Base-by-base conservation (phyloP, 1,140 invertebrate species). In the Procambarus clarkii region DNA sequence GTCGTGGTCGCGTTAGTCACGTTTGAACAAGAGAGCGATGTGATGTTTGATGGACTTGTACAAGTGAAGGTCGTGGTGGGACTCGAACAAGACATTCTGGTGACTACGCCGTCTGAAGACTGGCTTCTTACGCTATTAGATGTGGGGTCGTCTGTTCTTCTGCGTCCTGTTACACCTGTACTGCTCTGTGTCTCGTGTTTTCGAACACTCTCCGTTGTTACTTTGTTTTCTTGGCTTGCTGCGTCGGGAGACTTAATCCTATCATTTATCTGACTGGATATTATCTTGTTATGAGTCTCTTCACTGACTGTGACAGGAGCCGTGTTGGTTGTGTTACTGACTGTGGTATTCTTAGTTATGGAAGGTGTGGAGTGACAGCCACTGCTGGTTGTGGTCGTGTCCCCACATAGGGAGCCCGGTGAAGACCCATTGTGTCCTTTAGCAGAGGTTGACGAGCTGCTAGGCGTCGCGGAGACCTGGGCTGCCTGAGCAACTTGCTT, bases 401-500 rank as follows among this genome's bases (percentile, higher is more conserved):
- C 69, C 3, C 48, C 78, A 18, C 76, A n/a, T 50, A 15, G 58
- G 46, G 74, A 58, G 9, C 54, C 50, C 4, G 87, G 64, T 18
- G 87, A 74, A 1, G 89, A 64, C 2, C 50, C 54, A 54, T 24
- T 79, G 15, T 45, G 71, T 3, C 24, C 21, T 18, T 83, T 54
- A 11, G 81, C 24, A 9, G 24, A 58, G 44, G 88, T 69, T 15
- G 82, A 69, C n/a, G 50, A n/a, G 54, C 71, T 91, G 44, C 44
- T 15, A 11, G 80, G 18, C 18, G 21, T 18, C 1, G 82, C 64
- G n/a, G 74, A 44, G 18, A 71, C 7, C n/a, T 54, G 54, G 24
- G 45, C 83, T 24, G 44, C 50, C 9, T 58, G 82, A 15, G 50
- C 48, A 13, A 60, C 60, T 21, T 91, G 89, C 60, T 91, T 91